Evolutionary conservation across 1,140 invertebrate genomes (phyloP), one percentile per base, ranked within the genome.

Genomic region (Drosophila parvula): DNA sequence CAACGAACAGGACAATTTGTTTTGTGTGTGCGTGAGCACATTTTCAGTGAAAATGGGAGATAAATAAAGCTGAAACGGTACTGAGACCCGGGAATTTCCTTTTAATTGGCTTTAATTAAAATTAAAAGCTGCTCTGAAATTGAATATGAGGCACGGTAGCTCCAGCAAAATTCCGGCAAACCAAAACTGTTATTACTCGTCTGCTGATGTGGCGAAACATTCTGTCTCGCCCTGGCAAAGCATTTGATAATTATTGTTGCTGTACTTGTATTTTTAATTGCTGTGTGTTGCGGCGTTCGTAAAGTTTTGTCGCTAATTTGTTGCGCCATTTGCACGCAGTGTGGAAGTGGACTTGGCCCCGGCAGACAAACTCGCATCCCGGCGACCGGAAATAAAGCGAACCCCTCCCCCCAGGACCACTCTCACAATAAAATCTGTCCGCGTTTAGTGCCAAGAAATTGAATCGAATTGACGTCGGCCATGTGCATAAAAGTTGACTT

Each of bases 101-200:
- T 77, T 86, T 83, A 86, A 88, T 88, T 88, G 83, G 83, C 73
- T 77, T 74, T 78, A 86, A 86, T 86, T 86, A 86, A 88, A 86
- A 86, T 88, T 73, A 88, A 86, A 88, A 79, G 77, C 83, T 69
- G 62, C 68, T 62, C 58, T 38, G 63, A 83, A 86, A 86, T 88
- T 88, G 77, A 88, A 88, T 88, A 89, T 88, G 84, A 83, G 79
- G 51, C 45, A 40, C 44, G 34, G 18, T n/a, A 38, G 1, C n/a
- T 28, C 38, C 9, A 5, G 16, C 63, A 44, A 5, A n/a, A 41
- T 47, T 48, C 38, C n/a, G 36, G 36, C 16, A 45, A 45, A 22
- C 53, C 38, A 38, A 74, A 48, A 58, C 74, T 53, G 58, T 60
- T 77, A 69, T 69, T 78, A 68, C 57, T 56, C 36, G 48, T 16